Evolutionary conservation across 2,888 invertebrate genomes (phyloP).

Genomic region (Cosmia trapezina): DNA sequence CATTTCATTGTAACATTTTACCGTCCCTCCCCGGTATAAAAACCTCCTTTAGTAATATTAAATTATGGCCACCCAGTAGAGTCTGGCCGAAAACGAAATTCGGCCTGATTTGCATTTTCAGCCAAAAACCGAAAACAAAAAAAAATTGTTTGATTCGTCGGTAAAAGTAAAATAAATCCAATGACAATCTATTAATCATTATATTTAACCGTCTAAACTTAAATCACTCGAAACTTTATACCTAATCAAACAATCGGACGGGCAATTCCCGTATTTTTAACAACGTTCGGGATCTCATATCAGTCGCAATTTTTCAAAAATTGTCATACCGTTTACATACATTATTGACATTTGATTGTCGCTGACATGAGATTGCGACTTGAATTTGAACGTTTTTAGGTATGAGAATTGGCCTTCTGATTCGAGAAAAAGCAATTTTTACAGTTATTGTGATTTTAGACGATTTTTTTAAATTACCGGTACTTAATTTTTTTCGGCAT

Average conservation of each 20-base stretch:
- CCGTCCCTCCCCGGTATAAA: constrained; percentile 65
- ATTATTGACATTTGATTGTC: no score
- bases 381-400: no score
- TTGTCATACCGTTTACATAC: no score
- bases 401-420: no score
- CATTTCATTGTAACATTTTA: constrained; percentile 71
- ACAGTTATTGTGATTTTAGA: background rate
- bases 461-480: background rate
- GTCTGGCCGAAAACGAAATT: background rate
- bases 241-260: background rate
- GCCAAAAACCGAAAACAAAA: background rate
- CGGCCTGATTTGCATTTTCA: background rate
- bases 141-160: background rate
- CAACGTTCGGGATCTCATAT: no score
- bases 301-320: no score
- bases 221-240: background rate
- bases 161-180: background rate
- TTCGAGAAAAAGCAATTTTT: background rate
- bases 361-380: no score
- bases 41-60: constrained; percentile 75
- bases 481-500: background rate
- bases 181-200: background rate
- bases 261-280: no score
- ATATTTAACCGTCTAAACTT: background rate
- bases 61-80: constrained; percentile 72